These are phyloP conservation scores for Thymelicus sylvestris DNA, from an alignment of 2,888 invertebrate genomes.

Conservation along the genomic window DNA sequence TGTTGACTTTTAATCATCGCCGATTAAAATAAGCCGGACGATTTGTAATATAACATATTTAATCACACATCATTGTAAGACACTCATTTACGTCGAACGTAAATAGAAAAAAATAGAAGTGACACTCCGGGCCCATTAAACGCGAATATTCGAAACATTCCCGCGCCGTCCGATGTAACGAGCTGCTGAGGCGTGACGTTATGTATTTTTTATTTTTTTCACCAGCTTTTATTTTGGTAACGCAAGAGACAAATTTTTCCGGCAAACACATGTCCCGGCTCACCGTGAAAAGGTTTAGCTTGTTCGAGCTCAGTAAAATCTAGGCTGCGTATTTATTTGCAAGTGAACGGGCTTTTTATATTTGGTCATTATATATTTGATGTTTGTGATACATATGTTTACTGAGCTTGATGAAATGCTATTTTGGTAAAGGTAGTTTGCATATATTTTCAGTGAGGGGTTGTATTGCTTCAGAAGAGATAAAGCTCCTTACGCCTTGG, in stretches of 20 bases:
- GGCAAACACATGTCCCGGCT: conserved; percentile 14
- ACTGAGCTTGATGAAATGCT: too few relatives aligned
- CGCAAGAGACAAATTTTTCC: conserved; percentile 20
- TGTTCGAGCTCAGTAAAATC: conserved; percentile 20
- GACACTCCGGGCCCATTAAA: conserved; percentile 1
- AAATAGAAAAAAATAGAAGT: background rate
- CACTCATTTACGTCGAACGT: too few relatives aligned
- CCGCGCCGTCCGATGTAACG: background rate
- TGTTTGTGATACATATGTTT: too few relatives aligned
- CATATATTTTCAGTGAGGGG: too few relatives aligned
- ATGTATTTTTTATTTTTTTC: conserved; percentile 20
- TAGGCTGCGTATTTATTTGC: conserved; percentile 16
- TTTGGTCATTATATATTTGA: background rate
- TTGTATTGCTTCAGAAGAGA: too few relatives aligned
- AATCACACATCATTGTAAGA: too few relatives aligned
- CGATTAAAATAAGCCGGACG: too few relatives aligned
- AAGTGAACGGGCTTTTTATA: background rate
- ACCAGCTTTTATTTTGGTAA: conserved; percentile 28
- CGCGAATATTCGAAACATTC: conserved; percentile 15
- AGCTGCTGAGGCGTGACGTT: conserved; percentile 8
- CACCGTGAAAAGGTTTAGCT: conserved; percentile 25
- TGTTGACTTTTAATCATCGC: too few relatives aligned
- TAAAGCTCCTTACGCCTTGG: too few relatives aligned
- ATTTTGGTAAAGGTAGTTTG: too few relatives aligned
- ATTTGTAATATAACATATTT: too few relatives aligned